Evolutionary conservation across 2,888 invertebrate genomes (phyloP), one percentile per base, ranked within the genome.

Genomic region (Escarpia spicata): DNA sequence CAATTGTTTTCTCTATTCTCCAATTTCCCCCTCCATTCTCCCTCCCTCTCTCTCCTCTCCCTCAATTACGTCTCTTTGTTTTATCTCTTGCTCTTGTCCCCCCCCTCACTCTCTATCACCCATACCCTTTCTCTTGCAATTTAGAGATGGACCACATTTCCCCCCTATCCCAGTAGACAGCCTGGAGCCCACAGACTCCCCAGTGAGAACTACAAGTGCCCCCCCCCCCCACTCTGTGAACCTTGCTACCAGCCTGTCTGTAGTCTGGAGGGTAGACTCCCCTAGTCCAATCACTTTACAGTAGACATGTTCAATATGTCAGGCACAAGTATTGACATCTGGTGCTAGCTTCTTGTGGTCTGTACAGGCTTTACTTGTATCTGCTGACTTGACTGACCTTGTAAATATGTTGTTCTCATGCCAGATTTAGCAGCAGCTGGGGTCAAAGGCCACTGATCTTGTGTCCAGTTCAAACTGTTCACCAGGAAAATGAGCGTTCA

Each of bases 281-380:
- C 9, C 1, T 1, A 0, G 10, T 9, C 52, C 52, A 52, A 26
- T 19, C 60, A 12, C 19, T 26, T 52, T 12, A 52, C 19, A 75
- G 75, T 26, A 75, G 75, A 75, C 75, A 75, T 75, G 75, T 75
- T 75, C 19, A 75, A 75, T 75, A 75, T 75, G 75, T 75, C n/a
- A 75, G 75, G 12, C 75, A 6, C 19, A 26, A 26, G 75, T 75
- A 75, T 26, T 75, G 75, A 75, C 75, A 75, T 75, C 19, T 75
- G 75, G 19, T 75, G 75, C 75, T 26, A 75, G 75, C 4, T 26
- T 75, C 26, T 26, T 19, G 75, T 26, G 2, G 4, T 19, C 75
- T 75, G 75, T 75, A 75, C 52, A 12, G 26, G 3, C 26, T 15
- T 3, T 75, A 75, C 75, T 6, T 3, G n/a, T 26, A 75, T 75